Evolutionary conservation across 2,797 vertebrate species (phyloP).

Genomic region (Syndactyla subalaris): DNA sequence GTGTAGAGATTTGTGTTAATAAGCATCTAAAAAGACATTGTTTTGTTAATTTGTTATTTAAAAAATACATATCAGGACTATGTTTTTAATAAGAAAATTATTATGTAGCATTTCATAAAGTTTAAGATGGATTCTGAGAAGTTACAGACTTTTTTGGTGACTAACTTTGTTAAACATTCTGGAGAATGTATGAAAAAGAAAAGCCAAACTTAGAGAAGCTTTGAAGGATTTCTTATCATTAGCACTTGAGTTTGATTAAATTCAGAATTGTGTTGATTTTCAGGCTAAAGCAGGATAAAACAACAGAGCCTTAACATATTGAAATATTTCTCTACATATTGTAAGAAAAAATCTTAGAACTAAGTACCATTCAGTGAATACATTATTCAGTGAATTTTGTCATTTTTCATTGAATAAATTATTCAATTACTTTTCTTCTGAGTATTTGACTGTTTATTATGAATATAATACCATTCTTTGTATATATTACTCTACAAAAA

Average conservation of each 20-base stretch:
- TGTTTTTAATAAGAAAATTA: neutral
- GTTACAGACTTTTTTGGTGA: neutral
- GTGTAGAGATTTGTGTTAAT: neutral
- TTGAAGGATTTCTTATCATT: neutral
- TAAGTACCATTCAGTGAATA: neutral
- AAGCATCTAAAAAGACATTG: neutral
- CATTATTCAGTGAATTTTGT: conserved; percentile 34
- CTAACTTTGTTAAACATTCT: neutral
- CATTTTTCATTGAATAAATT: conserved; percentile 42
- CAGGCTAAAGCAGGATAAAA: neutral
- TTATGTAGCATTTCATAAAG: neutral
- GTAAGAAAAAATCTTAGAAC: neutral
- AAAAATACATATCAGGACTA: neutral
- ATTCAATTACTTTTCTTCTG: neutral
- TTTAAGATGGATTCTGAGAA: neutral
- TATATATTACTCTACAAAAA: neutral
- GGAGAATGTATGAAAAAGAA: neutral
- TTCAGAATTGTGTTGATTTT: neutral
- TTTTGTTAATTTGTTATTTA: neutral
- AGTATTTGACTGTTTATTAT: neutral
- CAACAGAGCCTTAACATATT: neutral
- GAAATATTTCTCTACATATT: neutral
- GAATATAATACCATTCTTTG: neutral
- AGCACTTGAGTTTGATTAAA: neutral
- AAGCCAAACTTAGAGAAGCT: neutral